Conservation (phyloP, 2,113 vertebrate genomes). For the Oxygymnocypris stewartii region DNA sequence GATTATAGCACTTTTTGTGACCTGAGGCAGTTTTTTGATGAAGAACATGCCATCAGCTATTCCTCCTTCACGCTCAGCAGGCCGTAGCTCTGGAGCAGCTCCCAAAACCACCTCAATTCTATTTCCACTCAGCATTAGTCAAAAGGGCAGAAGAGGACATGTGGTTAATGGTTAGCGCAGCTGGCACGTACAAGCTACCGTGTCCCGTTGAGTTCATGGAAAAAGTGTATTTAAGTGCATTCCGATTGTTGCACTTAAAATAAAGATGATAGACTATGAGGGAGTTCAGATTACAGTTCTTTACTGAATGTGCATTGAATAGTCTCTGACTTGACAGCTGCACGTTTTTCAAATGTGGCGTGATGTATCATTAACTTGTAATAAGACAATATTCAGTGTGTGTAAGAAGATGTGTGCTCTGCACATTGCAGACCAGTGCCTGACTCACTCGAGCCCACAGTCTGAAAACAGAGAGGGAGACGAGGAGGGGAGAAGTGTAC, state of each 20-base stretch:
- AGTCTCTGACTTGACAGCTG: not conserved
- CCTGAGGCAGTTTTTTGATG: not conserved
- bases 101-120: conserved; percentile 31
- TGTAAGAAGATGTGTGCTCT: conserved; percentile 41
- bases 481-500: conserved; percentile 9
- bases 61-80: conserved; percentile 28
- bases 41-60: not conserved
- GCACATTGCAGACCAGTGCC: conserved; percentile 47
- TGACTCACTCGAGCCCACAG: conserved; percentile 17
- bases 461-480: conserved; percentile 26
- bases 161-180: not conserved
- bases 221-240: conserved; percentile 26
- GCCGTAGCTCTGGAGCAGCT: conserved; percentile 29
- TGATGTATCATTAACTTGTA: not conserved
- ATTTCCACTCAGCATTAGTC: conserved; percentile 38
- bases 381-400: not conserved
- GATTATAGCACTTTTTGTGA: conserved; percentile 20
- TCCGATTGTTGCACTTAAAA: conserved; percentile 28
- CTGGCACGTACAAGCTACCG: conserved; percentile 17
- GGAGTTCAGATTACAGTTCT: conserved; percentile 1
- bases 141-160: conserved; percentile 29
- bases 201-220: conserved; percentile 34
- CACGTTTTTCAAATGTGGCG: not conserved
- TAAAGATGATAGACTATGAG: not conserved
- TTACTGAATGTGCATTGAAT: not conserved